phyloP scores from a whole-genome alignment of 2,888 invertebrate species.

The Cinara cedri region DNA sequence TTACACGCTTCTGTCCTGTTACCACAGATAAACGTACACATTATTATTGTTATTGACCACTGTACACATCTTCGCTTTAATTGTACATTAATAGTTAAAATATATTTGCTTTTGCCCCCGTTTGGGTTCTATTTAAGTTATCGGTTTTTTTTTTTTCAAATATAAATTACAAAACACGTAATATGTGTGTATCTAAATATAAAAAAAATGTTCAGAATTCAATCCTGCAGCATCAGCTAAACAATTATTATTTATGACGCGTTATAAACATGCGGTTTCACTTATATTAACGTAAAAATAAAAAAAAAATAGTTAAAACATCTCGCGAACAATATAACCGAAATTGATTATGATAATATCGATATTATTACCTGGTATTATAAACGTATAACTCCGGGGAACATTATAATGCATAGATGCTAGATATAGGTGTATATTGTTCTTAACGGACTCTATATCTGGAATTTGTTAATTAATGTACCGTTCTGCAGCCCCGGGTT shows the following conservation, averaged over 20 bases:
- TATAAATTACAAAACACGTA: too few species aligned
- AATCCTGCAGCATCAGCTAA: too few species aligned
- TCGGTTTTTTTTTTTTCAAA: too few species aligned
- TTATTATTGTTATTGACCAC: too few species aligned
- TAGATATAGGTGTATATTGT: background rate
- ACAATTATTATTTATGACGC: background rate
- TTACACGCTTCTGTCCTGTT: too few species aligned
- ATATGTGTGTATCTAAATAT: too few species aligned
- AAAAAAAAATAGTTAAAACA: background rate
- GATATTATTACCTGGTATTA: background rate
- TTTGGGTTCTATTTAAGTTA: too few species aligned
- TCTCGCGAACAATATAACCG: background rate
- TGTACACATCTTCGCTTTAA: too few species aligned
- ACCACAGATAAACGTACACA: too few species aligned
- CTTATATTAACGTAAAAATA: background rate
- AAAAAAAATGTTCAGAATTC: too few species aligned
- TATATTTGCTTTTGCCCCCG: too few species aligned
- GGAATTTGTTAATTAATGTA: conserved; percentile 47
- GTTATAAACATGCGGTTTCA: background rate
- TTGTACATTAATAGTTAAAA: too few species aligned
- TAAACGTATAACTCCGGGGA: conserved; percentile 9
- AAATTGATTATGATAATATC: background rate
- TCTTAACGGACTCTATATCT: conserved; percentile 29
- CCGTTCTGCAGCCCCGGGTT: conserved; percentile 31
- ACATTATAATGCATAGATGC: background rate